phyloP scores from a whole-genome alignment of 2,113 vertebrate species.

The Neofelis nebulosa region DNA sequence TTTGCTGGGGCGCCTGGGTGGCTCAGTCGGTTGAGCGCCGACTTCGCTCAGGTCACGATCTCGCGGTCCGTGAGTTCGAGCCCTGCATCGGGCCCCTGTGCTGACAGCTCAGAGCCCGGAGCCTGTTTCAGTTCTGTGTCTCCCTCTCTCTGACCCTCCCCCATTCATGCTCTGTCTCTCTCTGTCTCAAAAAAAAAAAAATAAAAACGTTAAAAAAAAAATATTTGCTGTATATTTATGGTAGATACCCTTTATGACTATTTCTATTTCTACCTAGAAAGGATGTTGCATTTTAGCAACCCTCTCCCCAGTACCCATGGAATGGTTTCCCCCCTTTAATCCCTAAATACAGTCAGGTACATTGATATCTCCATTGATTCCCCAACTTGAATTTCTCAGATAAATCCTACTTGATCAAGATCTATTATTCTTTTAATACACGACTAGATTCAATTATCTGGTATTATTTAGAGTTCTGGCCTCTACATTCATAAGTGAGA shows the following conservation, averaged over 20 bases:
- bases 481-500: slow-evolving; percentile 7
- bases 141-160: too few relatives aligned
- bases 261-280: slow-evolving; percentile 7
- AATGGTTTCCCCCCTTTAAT: background rate
- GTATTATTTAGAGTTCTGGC: background rate
- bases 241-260: background rate
- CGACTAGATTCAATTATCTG: background rate
- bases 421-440: background rate
- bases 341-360: background rate
- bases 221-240: background rate
- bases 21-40: too few relatives aligned
- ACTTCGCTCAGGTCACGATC: too few relatives aligned
- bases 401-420: slow-evolving; percentile 44
- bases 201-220: background rate
- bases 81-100: too few relatives aligned
- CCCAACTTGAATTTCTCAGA: slow-evolving; percentile 7
- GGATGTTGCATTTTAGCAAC: background rate
- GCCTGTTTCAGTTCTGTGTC: too few relatives aligned
- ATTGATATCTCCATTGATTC: background rate
- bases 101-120: too few relatives aligned
- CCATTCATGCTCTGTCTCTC: too few relatives aligned
- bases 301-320: background rate
- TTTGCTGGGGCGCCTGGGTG: too few relatives aligned
- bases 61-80: too few relatives aligned
- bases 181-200: too few relatives aligned